Evolutionary conservation across 2,797 vertebrate genomes (phyloP).

Genomic region (Apogon hyalosoma): DNA sequence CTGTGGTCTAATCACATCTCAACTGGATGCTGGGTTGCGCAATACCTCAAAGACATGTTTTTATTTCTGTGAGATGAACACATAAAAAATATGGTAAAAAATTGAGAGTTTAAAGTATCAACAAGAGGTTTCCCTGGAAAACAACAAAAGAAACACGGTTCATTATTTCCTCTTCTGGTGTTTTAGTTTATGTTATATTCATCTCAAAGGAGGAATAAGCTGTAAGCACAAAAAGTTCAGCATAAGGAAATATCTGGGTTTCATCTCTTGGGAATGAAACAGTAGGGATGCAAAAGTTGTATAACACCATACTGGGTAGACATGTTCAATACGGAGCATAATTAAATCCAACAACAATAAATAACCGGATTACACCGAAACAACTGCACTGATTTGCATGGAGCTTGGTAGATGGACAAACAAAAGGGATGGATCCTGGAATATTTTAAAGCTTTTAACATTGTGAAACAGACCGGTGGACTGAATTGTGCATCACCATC

Average conservation of each 20-base stretch:
- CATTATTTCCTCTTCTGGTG: conserved; percentile 59
- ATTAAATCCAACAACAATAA: conserved; percentile 56
- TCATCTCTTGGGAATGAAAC: conserved; percentile 68
- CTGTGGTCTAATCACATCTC: conserved; percentile 12
- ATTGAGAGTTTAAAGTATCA: conserved; percentile 48
- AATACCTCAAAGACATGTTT: conserved; percentile 33
- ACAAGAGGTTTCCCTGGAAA: conserved; percentile 64
- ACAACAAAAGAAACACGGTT: conserved; percentile 62
- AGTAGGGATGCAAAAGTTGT: conserved; percentile 31
- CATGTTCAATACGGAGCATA: conserved; percentile 25
- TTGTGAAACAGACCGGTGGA: too few species aligned
- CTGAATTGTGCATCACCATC: too few species aligned
- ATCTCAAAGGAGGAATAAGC: conserved; percentile 71
- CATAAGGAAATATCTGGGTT: conserved; percentile 74
- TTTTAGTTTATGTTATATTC: conserved; percentile 61
- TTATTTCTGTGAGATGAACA: conserved; percentile 26
- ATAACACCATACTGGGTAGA: conserved; percentile 49
- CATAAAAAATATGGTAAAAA: conserved; percentile 26
- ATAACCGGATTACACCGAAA: not conserved
- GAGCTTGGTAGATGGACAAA: too few species aligned
- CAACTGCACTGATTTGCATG: too few species aligned
- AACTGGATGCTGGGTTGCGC: conserved; percentile 1
- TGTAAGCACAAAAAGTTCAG: conserved; percentile 68
- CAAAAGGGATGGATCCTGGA: too few species aligned
- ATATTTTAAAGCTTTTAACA: too few species aligned